Evolutionary conservation across 2,113 vertebrate genomes (phyloP), one percentile per base, ranked within the genome.

Genomic region (Hippocampus comes): DNA sequence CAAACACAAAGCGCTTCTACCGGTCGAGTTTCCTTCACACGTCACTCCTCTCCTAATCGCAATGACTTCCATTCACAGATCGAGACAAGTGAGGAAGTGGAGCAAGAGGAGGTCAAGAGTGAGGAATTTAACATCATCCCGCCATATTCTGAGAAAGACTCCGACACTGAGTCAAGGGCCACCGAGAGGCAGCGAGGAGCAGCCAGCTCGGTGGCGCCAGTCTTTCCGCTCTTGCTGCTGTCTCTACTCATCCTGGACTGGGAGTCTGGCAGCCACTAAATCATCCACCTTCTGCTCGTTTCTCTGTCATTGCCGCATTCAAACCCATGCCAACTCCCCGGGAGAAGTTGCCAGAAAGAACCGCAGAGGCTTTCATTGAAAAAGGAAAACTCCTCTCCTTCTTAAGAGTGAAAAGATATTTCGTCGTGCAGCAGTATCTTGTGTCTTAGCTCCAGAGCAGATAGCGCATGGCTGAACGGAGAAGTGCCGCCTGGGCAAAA

Each of bases 121-220:
- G 74, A 86, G 18, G 76, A 90, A 69, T 91, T 90, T 75, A 89
- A 89, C 48, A 70, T 91, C 41, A 91, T 91, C 53, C 89, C 89
- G 0, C 86, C 89, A 0, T 91, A 89, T 70, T 89, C 87, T 0
- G 90, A 90, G 57, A 91, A 90, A 81, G 90, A 91, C 79, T 84
- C 88, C 11, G 81, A 81, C 68, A 76, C 73, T 20, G 87, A 88
- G 27, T 89, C 89, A 0, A 76, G 82, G 66, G 73, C 88, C 9
- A 73, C 75, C 48, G 90, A 87, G 53, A 87, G 85, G 63, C 87
- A 80, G 67, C 77, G 61, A 7, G 88, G 81, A 72, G 78, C 82
- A 20, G 79, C 86, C 4, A 49, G 66, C 72, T 80, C 43, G 59
- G 76, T 72, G 0, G 72, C 18, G 1, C 84, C 85, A 2, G 15